phyloP scores from a whole-genome alignment of 2,113 vertebrate genomes.

The Astatotilapia flaviijosephi region DNA sequence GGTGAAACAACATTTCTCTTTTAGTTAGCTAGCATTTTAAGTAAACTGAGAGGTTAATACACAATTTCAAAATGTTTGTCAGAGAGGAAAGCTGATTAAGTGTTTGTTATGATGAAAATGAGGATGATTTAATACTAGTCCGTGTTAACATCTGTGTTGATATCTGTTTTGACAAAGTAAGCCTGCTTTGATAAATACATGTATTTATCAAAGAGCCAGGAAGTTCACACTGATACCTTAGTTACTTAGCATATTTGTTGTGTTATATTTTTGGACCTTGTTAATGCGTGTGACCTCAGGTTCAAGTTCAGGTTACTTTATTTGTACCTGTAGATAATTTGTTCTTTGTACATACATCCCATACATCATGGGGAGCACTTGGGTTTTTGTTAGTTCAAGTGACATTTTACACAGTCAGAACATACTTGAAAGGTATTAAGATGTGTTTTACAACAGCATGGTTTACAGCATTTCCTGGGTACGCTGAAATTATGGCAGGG shows the following conservation, averaged over 20 bases:
- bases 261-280: background rate
- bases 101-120: background rate
- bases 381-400: background rate
- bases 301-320: background rate
- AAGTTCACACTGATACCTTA: background rate
- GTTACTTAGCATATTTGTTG: background rate
- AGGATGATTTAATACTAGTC: background rate
- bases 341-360: background rate
- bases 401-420: background rate
- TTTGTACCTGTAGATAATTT: background rate
- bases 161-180: background rate
- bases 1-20: background rate
- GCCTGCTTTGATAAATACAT: background rate
- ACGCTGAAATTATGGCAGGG: background rate
- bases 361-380: background rate
- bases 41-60: background rate
- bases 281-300: background rate
- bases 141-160: background rate
- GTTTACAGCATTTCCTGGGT: background rate
- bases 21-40: background rate
- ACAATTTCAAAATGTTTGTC: background rate
- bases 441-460: background rate
- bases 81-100: background rate
- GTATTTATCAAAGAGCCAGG: background rate
- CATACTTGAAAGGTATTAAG: background rate